phyloP scores from a whole-genome alignment of 2,888 invertebrate species.

The Nemoura dubitans region DNA sequence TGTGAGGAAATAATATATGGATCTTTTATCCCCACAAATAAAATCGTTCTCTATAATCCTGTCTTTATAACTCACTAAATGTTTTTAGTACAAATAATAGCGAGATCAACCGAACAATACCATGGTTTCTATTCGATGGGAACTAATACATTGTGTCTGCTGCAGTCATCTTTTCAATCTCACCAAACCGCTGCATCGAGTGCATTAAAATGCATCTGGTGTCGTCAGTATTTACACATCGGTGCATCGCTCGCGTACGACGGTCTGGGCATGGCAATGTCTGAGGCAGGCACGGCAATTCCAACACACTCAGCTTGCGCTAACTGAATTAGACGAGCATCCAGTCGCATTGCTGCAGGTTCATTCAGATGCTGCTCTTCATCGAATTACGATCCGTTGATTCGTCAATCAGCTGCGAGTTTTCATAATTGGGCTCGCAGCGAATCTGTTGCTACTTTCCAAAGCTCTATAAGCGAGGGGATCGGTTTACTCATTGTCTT shows the following conservation, averaged over 20 bases:
- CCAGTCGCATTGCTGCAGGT: neutral
- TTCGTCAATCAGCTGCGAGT: neutral
- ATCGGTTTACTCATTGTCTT: neutral
- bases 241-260: neutral
- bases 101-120: neutral
- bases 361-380: neutral
- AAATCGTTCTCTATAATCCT: neutral
- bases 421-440: neutral
- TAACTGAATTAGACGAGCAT: neutral
- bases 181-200: slow-evolving; percentile 26
- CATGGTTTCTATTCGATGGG: slow-evolving; percentile 24
- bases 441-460: neutral
- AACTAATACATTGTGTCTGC: slow-evolving; percentile 25
- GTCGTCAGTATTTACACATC: slow-evolving; percentile 19
- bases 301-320: neutral
- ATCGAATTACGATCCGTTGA: neutral
- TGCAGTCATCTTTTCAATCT: slow-evolving; percentile 22
- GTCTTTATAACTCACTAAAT: neutral
- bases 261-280: neutral
- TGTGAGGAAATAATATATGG: neutral
- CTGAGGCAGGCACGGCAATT: neutral
- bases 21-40: neutral
- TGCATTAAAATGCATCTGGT: slow-evolving; percentile 32
- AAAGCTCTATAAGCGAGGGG: no score
- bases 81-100: neutral